Conservation (phyloP, 2,113 vertebrate species). For the Poecile atricapillus region DNA sequence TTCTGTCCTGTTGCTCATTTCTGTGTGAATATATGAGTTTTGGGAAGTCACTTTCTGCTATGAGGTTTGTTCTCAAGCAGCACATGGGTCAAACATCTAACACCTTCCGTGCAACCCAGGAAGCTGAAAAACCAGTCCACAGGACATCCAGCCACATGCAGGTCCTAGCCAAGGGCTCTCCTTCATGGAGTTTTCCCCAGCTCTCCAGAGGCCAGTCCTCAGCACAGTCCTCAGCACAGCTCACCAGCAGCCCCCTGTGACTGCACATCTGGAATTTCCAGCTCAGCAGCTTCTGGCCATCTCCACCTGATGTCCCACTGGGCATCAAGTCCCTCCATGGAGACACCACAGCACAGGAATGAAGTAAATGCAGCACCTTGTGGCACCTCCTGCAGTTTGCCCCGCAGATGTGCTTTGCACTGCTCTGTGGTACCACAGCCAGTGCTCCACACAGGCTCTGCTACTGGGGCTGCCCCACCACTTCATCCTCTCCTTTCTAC, state of each 20-base stretch:
- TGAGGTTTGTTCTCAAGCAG: accelerated
- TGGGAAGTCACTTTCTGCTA: neutral
- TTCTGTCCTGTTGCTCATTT: constrained; percentile 28
- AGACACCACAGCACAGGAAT: neutral
- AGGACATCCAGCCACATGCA: neutral
- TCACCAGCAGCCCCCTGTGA: neutral
- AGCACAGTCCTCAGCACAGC: neutral
- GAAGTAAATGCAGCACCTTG: neutral
- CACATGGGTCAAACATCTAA: neutral
- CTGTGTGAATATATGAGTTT: neutral
- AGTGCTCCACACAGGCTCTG: accelerated
- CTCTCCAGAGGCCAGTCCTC: neutral
- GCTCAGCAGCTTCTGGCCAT: neutral
- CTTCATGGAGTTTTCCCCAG: neutral
- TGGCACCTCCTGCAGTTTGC: neutral
- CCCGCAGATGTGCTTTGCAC: neutral
- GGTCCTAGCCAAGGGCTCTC: neutral
- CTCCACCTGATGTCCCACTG: neutral
- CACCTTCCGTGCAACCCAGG: neutral
- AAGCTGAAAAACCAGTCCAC: neutral
- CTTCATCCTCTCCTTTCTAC: neutral
- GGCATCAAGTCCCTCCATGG: neutral
- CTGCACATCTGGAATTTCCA: neutral
- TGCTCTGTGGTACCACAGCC: accelerated
- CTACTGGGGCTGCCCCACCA: neutral